Base-by-base conservation (phyloP, 2,113 vertebrate species). In the Thymallus thymallus region DNA sequence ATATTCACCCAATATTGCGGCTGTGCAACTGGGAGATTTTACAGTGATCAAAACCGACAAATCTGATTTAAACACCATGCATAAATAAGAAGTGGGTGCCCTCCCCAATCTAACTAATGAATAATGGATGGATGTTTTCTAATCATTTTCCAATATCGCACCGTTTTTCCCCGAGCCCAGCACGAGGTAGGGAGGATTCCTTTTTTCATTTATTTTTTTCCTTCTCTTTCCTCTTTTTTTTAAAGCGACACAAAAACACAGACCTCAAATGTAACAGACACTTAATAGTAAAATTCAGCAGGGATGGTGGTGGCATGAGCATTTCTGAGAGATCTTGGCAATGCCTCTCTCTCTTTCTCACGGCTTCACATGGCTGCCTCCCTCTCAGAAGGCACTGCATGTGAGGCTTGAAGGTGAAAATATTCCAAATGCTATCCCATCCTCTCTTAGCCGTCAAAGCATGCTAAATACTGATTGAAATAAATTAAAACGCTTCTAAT, bases 91-190 rank as follows among this genome's bases (percentile, higher is more conserved):
- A 89, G 88, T 82, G 76, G 73, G 83, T 80, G 84, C 89, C 87
- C 88, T 89, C 87, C 87, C 88, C 85, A 86, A 91, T 91, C 86
- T 85, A 85, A 87, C 84, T 86, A 86, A 83, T 93, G 91, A 93
- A 94, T 93, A 90, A 92, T 92, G 90, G 88, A 94, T 91, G 90
- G 68, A 74, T 92, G 89, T 92, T 90, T 92, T 89, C 87, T 91
- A 89, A 92, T 92, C 87, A 91, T 91, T 92, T 91, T 90, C 86
- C 88, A 90, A 90, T 92, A 92, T 92, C 85, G 71, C 77, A 73
- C 35, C 35, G 2, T 71, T 76, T 80, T 86, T 83, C 68, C 75
- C 71, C 55, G 23, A 55, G 48, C 79, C 75, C 70, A 76, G 82
- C 64, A 72, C 46, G 65, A 78, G 74, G 72, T 22, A 65, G 69